A percentile compares a stretch with the other conserved stretches of the same genome.
phyloP scores from a whole-genome alignment of 2,888 invertebrate genomes.

The Cyclophora punctaria region DNA sequence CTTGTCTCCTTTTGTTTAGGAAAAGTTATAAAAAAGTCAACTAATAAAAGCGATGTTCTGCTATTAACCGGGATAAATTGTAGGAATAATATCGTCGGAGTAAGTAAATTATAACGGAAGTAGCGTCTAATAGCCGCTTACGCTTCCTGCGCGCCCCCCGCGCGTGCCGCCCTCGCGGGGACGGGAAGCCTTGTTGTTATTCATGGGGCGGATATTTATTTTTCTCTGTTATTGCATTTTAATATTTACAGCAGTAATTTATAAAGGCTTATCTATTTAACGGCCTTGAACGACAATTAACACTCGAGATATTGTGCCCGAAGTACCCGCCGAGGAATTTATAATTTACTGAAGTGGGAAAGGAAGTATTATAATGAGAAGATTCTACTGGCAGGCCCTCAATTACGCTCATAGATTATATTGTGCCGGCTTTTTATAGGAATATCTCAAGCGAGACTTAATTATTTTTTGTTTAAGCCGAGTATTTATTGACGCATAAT shows the following conservation, averaged over 20 bases:
- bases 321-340: slow-evolving; percentile 11
- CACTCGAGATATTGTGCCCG: slow-evolving; percentile 22
- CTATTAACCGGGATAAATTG: slow-evolving; percentile 28
- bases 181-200: slow-evolving; percentile 43
- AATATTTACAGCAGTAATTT: slow-evolving; percentile 28
- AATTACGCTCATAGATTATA: too few relatives aligned
- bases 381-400: too few relatives aligned
- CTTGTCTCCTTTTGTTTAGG: slow-evolving; percentile 29
- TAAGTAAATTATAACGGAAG: slow-evolving; percentile 45
- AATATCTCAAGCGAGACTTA: too few relatives aligned
- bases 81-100: slow-evolving; percentile 28
- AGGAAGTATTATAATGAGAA: slow-evolving; percentile 8
- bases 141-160: slow-evolving; percentile 30
- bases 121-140: slow-evolving; percentile 34
- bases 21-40: slow-evolving; percentile 17
- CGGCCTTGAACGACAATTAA: slow-evolving; percentile 34
- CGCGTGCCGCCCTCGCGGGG: not conserved
- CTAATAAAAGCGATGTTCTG: slow-evolving; percentile 21
- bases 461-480: too few relatives aligned
- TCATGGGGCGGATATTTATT: slow-evolving; percentile 36
- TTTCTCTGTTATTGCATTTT: slow-evolving; percentile 27
- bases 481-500: too few relatives aligned
- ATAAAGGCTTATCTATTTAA: slow-evolving; percentile 32
- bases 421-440: too few relatives aligned
- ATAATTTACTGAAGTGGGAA: slow-evolving; percentile 19